Base-by-base conservation (phyloP, 30 jellyfish, hydroid and myxozoan genomes). In the Cassiopea andromeda region DNA sequence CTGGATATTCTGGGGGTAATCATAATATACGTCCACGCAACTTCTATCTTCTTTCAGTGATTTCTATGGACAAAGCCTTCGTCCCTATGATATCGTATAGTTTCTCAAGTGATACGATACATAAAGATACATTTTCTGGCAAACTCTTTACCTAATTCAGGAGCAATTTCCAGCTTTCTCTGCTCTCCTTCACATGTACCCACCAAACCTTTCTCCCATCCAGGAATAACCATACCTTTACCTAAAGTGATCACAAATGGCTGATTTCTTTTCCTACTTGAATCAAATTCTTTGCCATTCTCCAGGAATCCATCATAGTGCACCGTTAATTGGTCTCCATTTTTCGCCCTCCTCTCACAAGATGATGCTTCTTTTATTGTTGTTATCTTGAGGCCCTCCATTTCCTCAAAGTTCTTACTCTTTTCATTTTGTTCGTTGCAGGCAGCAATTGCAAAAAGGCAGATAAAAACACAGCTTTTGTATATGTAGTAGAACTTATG, bases 141-240 rank as follows among this genome's bases (percentile, higher is more conserved):
- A 61, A 17, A 4, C 74, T 78, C 27, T 78, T 13, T 78, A 94
- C 98, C 98, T 75, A 90, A 77, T 48, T 93, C 95, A n/a, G 98
- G 97, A 9, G 98, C 97, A 49, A 90, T 86, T 2, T 94, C 93
- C 45, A 94, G 82, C 61, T 60, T 85, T 66, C 98, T 77, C 67
- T 94, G 87, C 86, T 94, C 98, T 10, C 98, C 98, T n/a, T 85
- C 97, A 70, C 98, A 94, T 97, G 92, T 94, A 44, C 97, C 97
- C 44, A 88, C 94, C 46, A 94, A 72, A 44, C 97, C 97, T 78
- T 90, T 75, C 66, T 94, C 98, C 98, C 98, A 94, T n/a, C 98
- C 97, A 15, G 91, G 97, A 75, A 94, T 94, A n/a, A 94, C 98
- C 92, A 72, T 80, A 1, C 97, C 97, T 44, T 71, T 73, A 45